Evolutionary conservation across 30 jellyfish, hydroid and myxozoan species (phyloP).

Genomic region (Turritopsis rubra): DNA sequence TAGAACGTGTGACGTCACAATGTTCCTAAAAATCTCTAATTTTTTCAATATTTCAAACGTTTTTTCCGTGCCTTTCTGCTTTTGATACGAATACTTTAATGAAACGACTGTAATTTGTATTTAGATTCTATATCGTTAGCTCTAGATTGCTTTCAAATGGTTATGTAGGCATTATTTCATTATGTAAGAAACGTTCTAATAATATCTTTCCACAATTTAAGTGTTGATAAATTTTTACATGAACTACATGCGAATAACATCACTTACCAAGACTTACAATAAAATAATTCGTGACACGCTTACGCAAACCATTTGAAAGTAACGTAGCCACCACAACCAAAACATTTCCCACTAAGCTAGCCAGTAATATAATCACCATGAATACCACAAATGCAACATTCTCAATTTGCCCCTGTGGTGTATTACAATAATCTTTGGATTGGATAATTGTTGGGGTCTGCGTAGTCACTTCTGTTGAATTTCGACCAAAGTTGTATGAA

Average conservation of each 20-base stretch:
- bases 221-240: not conserved
- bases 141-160: too few relatives aligned
- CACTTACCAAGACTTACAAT: slow-evolving; percentile 52
- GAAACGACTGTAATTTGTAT: too few relatives aligned
- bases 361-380: slow-evolving; percentile 38
- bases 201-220: too few relatives aligned
- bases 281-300: slow-evolving; percentile 50
- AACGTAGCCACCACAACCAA: slow-evolving; percentile 53
- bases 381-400: slow-evolving; percentile 28
- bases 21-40: too few relatives aligned
- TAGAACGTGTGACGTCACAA: too few relatives aligned
- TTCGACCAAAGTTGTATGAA: not conserved
- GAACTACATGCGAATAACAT: not conserved
- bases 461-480: not conserved
- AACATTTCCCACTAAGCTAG: slow-evolving; percentile 61
- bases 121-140: too few relatives aligned
- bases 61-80: too few relatives aligned
- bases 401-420: not conserved
- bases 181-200: too few relatives aligned
- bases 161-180: too few relatives aligned
- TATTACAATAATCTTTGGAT: not conserved
- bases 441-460: not conserved
- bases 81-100: too few relatives aligned
- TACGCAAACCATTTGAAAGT: slow-evolving; percentile 44
- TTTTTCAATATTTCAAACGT: too few relatives aligned